Percentiles rank a stretch among this genome's conserved stretches.
These are phyloP conservation scores for Pelobates fuscus DNA, from an alignment of 2,113 vertebrate species.

Conservation along the genomic window DNA sequence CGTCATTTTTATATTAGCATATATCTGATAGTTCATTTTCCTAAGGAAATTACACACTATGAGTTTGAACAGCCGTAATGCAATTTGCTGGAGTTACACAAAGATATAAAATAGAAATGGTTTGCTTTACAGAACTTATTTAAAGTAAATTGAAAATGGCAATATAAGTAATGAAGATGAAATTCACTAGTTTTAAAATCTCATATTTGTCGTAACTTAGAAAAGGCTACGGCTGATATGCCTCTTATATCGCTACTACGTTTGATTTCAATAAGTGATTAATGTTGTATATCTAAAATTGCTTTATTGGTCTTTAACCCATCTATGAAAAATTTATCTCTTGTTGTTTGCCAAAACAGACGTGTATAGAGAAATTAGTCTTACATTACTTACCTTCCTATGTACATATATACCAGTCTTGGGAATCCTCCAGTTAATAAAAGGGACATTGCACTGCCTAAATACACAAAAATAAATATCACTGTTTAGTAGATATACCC, in stretches of 20 bases:
- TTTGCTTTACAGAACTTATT: slow-evolving; percentile 27
- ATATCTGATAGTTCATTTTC: slow-evolving; percentile 42
- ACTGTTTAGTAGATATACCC: too few species aligned
- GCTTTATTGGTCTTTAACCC: too few species aligned
- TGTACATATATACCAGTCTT: too few species aligned
- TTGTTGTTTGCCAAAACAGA: too few species aligned
- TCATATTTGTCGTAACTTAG: neutral
- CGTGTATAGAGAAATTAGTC: too few species aligned
- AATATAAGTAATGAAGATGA: neutral
- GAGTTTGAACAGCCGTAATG: slow-evolving; percentile 32
- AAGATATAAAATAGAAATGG: slow-evolving; percentile 28
- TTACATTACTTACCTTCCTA: too few species aligned
- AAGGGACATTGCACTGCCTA: too few species aligned
- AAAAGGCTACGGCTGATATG: neutral
- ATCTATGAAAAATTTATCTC: too few species aligned
- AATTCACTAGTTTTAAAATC: neutral
- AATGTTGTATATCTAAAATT: too few species aligned
- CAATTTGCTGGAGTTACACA: slow-evolving; percentile 39
- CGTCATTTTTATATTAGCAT: slow-evolving; percentile 24
- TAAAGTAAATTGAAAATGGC: slow-evolving; percentile 22
- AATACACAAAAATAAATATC: too few species aligned
- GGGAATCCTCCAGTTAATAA: too few species aligned
- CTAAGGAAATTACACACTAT: slow-evolving; percentile 8
- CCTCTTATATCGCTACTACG: neutral
- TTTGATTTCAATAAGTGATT: neutral